Evolutionary conservation across 2,797 vertebrate species (phyloP).

Genomic region (Notolabrus celidotus): DNA sequence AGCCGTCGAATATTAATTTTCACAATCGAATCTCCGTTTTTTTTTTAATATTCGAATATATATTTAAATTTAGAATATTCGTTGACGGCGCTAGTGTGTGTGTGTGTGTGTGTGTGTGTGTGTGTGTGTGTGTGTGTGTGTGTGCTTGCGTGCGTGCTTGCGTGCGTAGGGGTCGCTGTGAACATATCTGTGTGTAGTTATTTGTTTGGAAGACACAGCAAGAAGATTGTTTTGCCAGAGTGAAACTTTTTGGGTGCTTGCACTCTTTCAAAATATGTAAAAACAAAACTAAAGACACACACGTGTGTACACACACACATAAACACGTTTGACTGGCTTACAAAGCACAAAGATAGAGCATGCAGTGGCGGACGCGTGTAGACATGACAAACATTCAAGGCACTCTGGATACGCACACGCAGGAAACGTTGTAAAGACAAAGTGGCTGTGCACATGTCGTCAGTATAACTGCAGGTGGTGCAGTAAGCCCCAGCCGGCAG

Average conservation of each 20-base stretch:
- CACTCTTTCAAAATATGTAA: not conserved
- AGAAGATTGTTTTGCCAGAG: not conserved
- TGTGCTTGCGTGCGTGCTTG: no score
- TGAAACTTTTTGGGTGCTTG: conserved; percentile 13
- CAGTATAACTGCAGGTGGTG: conserved; percentile 65
- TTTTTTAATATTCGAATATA: no score
- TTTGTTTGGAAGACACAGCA: not conserved
- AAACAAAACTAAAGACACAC: conserved; percentile 13
- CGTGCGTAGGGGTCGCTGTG: not conserved
- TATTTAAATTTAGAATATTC: no score
- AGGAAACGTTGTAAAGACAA: conserved; percentile 46
- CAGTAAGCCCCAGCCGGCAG: conserved; percentile 31
- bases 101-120: conserved; percentile 2
- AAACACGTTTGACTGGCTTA: conserved; percentile 17
- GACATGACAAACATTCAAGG: conserved; percentile 69
- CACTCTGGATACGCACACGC: conserved; percentile 41
- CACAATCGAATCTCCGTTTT: no score
- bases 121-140: not conserved
- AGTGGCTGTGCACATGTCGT: conserved; percentile 48
- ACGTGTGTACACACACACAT: no score
- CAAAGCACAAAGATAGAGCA: conserved; percentile 48
- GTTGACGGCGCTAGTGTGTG: no score
- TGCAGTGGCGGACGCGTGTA: conserved; percentile 40
- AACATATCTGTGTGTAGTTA: conserved; percentile 10
- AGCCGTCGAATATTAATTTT: no score